Evolutionary conservation across 2,888 invertebrate species (phyloP), one percentile per base, ranked within the genome.

Genomic region (Pharmacophagus antenor): DNA sequence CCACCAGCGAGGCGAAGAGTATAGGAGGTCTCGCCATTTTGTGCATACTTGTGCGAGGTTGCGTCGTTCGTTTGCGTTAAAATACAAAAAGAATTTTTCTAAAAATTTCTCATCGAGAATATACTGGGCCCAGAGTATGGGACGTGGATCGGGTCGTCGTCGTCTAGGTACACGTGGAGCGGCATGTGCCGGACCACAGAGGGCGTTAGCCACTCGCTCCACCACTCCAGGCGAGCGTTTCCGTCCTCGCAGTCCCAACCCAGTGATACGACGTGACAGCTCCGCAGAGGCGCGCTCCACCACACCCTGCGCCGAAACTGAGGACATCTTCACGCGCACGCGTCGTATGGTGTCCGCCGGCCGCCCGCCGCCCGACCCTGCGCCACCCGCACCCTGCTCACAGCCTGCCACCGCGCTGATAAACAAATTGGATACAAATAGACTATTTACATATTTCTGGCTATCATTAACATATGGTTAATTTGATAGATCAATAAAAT

Each of bases 251-350:
- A 95, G 86, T 56, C 95, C 94, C 71, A 96, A 92, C 63, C 96
- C 96, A 77, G 95, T 97, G 87, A 97, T 97, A 77, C 97, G 94
- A 79, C 97, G 96, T 71, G 96, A 95, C 67, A 97, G 92, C 88
- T 97, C 97, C 67, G 97, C 97, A 71, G 96, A 96, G 74, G 97
- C 97, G 77, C 97, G 93, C 92, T 97, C 97, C 85, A 97, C 97
- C 78, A 97, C 96, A 76, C 96, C 96, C 87, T 96, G 96, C 73
- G 96, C 95, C 72, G 95, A 95, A 89, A 96, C 95, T 77, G 95
- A 95, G 80, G 95, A 95, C 95, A 95, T 95, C 78, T 88, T 89
- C 77, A 88, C 88, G 75, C 90, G 88, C 60, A 91, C 91, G 71
- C 89, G 85, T 65, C 88, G 84, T 65, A 89, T 84, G 65, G 89